These are phyloP conservation scores for Augiades crinisus DNA, from an alignment of 2,888 invertebrate genomes.

Conservation along the genomic window DNA sequence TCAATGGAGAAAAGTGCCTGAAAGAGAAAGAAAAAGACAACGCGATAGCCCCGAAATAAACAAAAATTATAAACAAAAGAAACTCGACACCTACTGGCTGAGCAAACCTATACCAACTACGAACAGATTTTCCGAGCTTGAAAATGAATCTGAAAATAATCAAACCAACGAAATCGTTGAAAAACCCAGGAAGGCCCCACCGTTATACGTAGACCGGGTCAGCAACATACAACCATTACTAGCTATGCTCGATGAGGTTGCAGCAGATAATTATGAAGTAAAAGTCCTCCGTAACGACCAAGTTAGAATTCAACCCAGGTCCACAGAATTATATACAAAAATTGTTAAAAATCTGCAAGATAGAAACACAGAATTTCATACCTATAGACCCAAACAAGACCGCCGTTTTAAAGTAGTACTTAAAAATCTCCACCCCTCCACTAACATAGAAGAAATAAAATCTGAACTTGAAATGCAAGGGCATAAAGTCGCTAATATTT, in stretches of 20 bases:
- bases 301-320: constrained; percentile 13
- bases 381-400: constrained; percentile 29
- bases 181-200: background rate
- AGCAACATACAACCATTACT: background rate
- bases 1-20: no score
- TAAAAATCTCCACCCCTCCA: constrained; percentile 29
- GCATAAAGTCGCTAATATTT: constrained; percentile 18
- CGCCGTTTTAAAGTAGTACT: constrained; percentile 24
- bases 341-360: constrained; percentile 17
- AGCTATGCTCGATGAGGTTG: background rate
- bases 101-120: background rate
- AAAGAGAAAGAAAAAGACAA: no score
- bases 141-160: background rate
- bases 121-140: background rate
- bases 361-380: constrained; percentile 28
- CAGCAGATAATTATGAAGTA: background rate
- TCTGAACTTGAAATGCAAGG: constrained; percentile 5
- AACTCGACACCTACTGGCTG: background rate
- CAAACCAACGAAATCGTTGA: background rate
- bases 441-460: constrained; percentile 27
- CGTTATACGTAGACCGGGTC: background rate
- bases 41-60: background rate
- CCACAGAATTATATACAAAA: constrained; percentile 16
- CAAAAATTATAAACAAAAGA: background rate
- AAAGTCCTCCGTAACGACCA: background rate